A percentile compares a stretch with the other conserved stretches of the same genome.
Evolutionary conservation across 2,797 vertebrate genomes (phyloP).

Genomic region (Syncerus caffer): DNA sequence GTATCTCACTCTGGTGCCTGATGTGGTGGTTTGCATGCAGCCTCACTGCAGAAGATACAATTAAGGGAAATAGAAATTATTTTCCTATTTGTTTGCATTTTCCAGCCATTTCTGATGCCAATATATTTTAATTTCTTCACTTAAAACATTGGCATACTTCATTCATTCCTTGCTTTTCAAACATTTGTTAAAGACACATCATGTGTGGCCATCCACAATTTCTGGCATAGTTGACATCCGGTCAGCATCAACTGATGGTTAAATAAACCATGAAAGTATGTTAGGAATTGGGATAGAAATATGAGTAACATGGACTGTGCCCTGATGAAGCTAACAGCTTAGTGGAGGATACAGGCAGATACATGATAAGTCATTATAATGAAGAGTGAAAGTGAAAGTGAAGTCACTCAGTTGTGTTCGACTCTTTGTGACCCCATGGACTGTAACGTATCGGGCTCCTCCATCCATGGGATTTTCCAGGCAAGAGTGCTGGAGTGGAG

Average conservation of each 20-base stretch:
- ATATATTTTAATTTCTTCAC: conserved; percentile 13
- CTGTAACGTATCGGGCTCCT: too few relatives aligned
- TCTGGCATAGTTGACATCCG: background rate
- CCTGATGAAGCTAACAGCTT: background rate
- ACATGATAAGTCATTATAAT: background rate
- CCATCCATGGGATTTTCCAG: too few relatives aligned
- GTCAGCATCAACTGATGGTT: background rate
- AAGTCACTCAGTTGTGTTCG: too few relatives aligned
- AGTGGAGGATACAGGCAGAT: background rate
- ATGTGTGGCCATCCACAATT: background rate
- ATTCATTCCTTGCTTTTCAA: conserved; percentile 33
- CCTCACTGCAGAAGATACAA: background rate
- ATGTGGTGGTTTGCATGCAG: background rate
- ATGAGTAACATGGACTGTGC: background rate
- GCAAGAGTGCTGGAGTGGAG: too few relatives aligned
- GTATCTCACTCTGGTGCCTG: conserved; percentile 77
- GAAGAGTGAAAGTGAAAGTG: too few relatives aligned
- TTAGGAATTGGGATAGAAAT: background rate
- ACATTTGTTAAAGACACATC: background rate
- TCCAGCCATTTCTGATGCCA: background rate
- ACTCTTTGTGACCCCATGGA: too few relatives aligned
- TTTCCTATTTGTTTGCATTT: conserved; percentile 1
- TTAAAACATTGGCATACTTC: background rate
- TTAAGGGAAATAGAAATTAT: background rate
- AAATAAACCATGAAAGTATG: background rate